Percentiles rank a stretch among this genome's conserved stretches.
phyloP scores from a whole-genome alignment of 2,797 vertebrate genomes.

The Microctenopoma stevenorrisi region DNA sequence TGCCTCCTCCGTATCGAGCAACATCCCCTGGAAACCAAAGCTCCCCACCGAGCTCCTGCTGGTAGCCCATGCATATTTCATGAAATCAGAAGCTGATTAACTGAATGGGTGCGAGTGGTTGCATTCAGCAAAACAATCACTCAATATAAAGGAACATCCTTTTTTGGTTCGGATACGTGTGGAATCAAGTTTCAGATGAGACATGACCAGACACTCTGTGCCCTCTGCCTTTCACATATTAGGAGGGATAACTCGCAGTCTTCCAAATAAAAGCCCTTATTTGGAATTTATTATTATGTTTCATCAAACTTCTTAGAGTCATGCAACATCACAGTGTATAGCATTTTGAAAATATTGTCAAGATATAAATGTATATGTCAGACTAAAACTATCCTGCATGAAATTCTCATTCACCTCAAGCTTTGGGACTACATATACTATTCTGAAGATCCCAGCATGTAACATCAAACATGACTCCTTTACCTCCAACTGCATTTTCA shows the following conservation, averaged over 20 bases:
- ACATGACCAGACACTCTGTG: not conserved
- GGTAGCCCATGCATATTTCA: conserved; percentile 79
- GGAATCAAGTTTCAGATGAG: not conserved
- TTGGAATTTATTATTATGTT: no score
- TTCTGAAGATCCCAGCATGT: no score
- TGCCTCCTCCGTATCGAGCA: conserved; percentile 36
- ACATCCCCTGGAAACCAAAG: conserved; percentile 57
- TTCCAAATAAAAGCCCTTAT: no score
- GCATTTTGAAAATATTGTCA: no score
- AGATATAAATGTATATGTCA: no score
- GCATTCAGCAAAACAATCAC: conserved; percentile 60
- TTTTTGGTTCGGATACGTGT: conserved; percentile 14
- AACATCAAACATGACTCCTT: no score
- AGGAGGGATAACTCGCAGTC: not conserved
- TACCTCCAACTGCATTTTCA: no score
- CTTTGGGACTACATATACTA: no score
- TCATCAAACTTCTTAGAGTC: no score
- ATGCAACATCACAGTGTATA: no score
- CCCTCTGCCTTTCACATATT: not conserved
- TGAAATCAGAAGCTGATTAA: conserved; percentile 81
- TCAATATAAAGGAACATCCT: conserved; percentile 30
- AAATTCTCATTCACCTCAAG: no score
- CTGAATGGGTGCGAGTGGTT: conserved; percentile 56
- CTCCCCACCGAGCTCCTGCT: conserved; percentile 65
- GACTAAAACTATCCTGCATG: no score